Conservation (phyloP, 2,888 invertebrate genomes). For the Campoletis raptor region DNA sequence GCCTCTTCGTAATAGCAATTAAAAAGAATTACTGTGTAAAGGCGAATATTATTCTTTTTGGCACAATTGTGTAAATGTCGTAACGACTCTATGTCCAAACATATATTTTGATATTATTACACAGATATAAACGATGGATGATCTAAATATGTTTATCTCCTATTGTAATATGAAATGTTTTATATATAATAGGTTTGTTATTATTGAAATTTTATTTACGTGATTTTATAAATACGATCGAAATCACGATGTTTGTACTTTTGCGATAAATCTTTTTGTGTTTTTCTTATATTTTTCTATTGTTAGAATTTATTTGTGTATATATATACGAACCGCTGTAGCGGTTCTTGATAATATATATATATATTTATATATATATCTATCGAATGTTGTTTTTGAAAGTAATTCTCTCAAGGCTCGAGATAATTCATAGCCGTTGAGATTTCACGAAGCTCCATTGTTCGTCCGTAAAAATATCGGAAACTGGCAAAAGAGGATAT, state of each 20-base stretch:
- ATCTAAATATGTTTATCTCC: neutral
- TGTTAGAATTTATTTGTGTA: neutral
- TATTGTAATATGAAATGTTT: conserved; percentile 10
- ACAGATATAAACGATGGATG: neutral
- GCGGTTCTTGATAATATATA: neutral
- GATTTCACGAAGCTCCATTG: neutral
- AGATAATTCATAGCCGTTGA: neutral
- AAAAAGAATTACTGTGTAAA: neutral
- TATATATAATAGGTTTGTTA: conserved; percentile 1
- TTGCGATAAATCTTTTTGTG: neutral
- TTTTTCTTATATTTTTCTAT: conserved; percentile 4
- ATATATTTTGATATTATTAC: conserved; percentile 13
- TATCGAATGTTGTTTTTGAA: neutral
- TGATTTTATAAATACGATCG: neutral
- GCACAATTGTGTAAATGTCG: neutral
- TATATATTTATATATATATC: neutral
- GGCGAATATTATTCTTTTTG: neutral
- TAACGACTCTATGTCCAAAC: conserved; percentile 3
- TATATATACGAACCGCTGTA: neutral
- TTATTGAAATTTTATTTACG: neutral
- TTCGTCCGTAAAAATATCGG: neutral
- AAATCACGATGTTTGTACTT: conserved; percentile 2
- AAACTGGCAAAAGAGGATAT: neutral
- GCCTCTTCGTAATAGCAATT: neutral
- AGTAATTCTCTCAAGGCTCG: neutral